Conservation (phyloP, 2,888 invertebrate genomes). For the Branchellion lobata region DNA sequence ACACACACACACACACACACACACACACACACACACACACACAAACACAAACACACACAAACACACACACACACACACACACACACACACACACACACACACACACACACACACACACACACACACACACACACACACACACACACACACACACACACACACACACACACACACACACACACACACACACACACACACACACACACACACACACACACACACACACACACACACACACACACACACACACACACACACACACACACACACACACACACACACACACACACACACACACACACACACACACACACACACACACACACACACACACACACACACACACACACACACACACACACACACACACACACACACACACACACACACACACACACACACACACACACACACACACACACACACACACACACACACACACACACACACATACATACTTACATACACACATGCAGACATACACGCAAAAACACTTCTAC, state of each 20-base stretch:
- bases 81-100: conserved; percentile 29
- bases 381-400: too few species aligned
- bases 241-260: too few species aligned
- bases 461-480: too few species aligned
- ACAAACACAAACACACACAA: conserved; percentile 25
- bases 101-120: conserved; percentile 29
- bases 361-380: too few species aligned
- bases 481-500: too few species aligned
- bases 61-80: conserved; percentile 29
- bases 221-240: conserved; percentile 28
- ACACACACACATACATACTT: too few species aligned
- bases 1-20: conserved; percentile 35
- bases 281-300: conserved; percentile 7
- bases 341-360: too few species aligned
- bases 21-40: conserved; percentile 34
- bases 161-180: neutral
- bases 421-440: too few species aligned
- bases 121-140: conserved; percentile 32
- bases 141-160: conserved; percentile 24
- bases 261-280: neutral
- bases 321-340: conserved; percentile 7
- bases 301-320: conserved; percentile 7
- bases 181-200: conserved; percentile 4
- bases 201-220: conserved; percentile 29
- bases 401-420: too few species aligned